A percentile compares a stretch with the other conserved stretches of the same genome.
phyloP scores from a whole-genome alignment of 2,888 invertebrate species.

The Crepidodera aurea region DNA sequence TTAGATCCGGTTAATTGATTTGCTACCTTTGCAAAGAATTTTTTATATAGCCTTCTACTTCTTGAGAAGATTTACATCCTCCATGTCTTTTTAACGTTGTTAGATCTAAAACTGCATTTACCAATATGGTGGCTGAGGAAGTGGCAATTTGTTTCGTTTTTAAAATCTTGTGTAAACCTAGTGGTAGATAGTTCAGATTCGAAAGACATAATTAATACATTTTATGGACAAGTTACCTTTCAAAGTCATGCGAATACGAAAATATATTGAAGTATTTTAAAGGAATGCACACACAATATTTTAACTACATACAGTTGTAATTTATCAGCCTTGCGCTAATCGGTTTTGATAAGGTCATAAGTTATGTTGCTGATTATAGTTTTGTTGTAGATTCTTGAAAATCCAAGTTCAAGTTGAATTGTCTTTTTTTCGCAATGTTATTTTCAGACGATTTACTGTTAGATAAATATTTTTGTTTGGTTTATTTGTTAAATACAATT shows the following conservation, averaged over 20 bases:
- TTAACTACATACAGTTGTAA: background rate
- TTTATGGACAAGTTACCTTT: slow-evolving; percentile 9
- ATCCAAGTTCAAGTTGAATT: slow-evolving; percentile 1
- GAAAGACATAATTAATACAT: slow-evolving; percentile 7
- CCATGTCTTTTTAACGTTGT: no score
- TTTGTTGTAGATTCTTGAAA: background rate
- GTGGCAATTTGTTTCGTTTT: no score
- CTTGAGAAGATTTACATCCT: no score
- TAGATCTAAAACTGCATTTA: no score
- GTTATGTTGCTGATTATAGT: background rate
- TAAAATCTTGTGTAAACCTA: background rate
- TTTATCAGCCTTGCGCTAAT: slow-evolving; percentile 5
- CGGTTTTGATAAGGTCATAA: slow-evolving; percentile 6
- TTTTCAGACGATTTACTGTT: no score
- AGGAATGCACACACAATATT: slow-evolving; percentile 11
- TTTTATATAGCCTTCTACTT: no score
- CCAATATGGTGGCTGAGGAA: no score
- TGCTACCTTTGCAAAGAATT: no score
- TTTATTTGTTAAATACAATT: no score
- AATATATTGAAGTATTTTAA: slow-evolving; percentile 8
- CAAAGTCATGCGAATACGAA: background rate
- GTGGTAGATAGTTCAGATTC: background rate
- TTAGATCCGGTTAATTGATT: no score
- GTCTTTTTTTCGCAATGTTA: background rate
- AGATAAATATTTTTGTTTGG: no score